phyloP scores from a whole-genome alignment of 1,140 invertebrate genomes.

The Drosophila bipectinata region DNA sequence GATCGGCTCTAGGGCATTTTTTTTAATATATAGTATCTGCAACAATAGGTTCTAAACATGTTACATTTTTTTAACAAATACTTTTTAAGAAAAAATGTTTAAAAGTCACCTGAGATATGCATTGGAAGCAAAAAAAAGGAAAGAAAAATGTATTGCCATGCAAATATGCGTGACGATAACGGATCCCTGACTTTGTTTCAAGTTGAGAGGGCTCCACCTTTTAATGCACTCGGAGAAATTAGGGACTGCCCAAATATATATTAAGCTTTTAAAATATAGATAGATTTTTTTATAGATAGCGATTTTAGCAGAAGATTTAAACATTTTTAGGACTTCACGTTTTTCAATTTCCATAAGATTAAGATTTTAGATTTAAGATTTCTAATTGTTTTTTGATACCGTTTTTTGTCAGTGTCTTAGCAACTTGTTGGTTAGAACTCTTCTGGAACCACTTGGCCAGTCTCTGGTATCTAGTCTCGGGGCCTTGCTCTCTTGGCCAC shows the following conservation, averaged over 20 bases:
- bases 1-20: neutral
- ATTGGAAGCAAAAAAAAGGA: neutral
- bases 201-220: slow-evolving; percentile 5
- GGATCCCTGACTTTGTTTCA: slow-evolving; percentile 34
- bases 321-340: too few species aligned
- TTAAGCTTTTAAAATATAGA: too few species aligned
- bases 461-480: too few species aligned
- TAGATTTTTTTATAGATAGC: too few species aligned
- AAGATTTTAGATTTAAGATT: too few species aligned
- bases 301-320: too few species aligned
- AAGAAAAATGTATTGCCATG: slow-evolving; percentile 44
- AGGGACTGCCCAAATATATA: too few species aligned
- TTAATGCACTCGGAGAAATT: slow-evolving; percentile 14
- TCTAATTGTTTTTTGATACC: too few species aligned
- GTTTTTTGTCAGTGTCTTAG: too few species aligned
- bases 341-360: too few species aligned
- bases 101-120: slow-evolving; percentile 12
- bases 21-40: neutral
- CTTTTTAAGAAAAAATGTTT: neutral
- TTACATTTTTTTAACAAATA: neutral
- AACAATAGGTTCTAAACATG: neutral
- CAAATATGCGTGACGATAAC: slow-evolving; percentile 70
- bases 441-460: too few species aligned
- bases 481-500: slow-evolving; percentile 29
- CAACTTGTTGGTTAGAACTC: too few species aligned